phyloP scores from a whole-genome alignment of 2,888 invertebrate species.

The Ptycholaimellus sp. region DNA sequence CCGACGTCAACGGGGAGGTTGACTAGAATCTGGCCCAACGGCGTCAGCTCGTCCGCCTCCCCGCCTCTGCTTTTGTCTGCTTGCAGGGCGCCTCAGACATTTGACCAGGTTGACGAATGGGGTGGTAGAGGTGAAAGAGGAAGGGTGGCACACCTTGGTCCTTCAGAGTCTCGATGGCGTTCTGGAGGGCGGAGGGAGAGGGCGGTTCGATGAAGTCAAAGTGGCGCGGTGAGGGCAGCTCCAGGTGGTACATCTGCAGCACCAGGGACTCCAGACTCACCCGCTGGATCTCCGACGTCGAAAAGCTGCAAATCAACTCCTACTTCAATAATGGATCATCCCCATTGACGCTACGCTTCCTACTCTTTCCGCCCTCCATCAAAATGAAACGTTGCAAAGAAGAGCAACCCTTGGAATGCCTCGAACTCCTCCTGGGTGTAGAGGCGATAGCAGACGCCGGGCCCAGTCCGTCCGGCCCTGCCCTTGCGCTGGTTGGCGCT shows the following conservation, averaged over 20 bases:
- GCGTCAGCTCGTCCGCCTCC: constrained; percentile 14
- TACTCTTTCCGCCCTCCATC: background rate
- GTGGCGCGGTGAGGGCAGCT: constrained; percentile 45
- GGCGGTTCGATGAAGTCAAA: constrained; percentile 94
- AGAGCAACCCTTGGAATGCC: background rate
- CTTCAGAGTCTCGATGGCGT: constrained; percentile 57
- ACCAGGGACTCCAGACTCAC: constrained; percentile 75
- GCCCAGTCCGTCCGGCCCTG: constrained; percentile 38
- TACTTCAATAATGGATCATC: background rate
- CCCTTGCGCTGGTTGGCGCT: constrained; percentile 90
- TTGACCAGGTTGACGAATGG: too few relatives aligned
- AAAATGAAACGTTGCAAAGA: constrained; percentile 6
- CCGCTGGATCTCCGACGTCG: constrained; percentile 40
- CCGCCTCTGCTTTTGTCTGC: too few relatives aligned
- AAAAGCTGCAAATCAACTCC: constrained; percentile 9
- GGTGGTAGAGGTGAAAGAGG: too few relatives aligned
- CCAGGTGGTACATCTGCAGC: constrained; percentile 74
- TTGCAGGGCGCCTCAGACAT: too few relatives aligned
- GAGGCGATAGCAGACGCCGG: constrained; percentile 63
- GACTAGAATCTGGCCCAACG: constrained; percentile 50
- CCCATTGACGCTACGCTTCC: background rate
- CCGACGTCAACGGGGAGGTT: constrained; percentile 76
- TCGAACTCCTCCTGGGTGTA: constrained; percentile 21
- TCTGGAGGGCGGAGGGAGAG: constrained; percentile 53
- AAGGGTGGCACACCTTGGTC: constrained; percentile 40